phyloP scores from a whole-genome alignment of 2,113 vertebrate species.

The Sphaerodactylus townsendi region DNA sequence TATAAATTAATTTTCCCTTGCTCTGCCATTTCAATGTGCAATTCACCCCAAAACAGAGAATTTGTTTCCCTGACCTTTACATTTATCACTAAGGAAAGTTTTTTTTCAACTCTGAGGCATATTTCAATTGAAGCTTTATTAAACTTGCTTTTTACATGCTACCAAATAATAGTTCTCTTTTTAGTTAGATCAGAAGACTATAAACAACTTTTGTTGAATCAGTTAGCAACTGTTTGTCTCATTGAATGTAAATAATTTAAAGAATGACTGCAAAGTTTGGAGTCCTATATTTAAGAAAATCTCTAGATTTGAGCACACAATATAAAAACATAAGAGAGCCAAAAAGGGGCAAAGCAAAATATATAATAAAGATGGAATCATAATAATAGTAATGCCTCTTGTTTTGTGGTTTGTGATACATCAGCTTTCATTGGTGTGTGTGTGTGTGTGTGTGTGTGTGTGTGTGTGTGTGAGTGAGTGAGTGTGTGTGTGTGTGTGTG shows the following conservation, averaged over 20 bases:
- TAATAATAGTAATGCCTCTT: too few species aligned
- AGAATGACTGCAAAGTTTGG: neutral
- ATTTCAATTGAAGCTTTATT: conserved; percentile 28
- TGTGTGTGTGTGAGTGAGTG: too few species aligned
- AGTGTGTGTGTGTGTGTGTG: too few species aligned
- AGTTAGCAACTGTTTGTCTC: neutral
- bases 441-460: too few species aligned
- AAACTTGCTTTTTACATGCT: neutral
- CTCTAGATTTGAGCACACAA: conserved; percentile 6
- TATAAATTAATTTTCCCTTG: conserved; percentile 24
- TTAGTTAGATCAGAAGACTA: conserved; percentile 4
- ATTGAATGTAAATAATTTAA: accelerated
- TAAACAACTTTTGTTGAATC: accelerated
- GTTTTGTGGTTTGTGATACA: too few species aligned
- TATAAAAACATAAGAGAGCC: neutral
- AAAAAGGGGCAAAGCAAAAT: too few species aligned
- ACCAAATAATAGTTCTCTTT: neutral
- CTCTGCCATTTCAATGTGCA: conserved; percentile 27
- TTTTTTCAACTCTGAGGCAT: conserved; percentile 31
- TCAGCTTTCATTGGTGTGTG: too few species aligned
- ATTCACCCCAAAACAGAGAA: conserved; percentile 11
- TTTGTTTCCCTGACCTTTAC: conserved; percentile 46
- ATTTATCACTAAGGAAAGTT: conserved; percentile 3
- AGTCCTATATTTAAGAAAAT: neutral
- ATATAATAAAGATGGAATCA: too few species aligned